These are phyloP conservation scores for Molanna angustata DNA, from an alignment of 2,888 invertebrate species.

Conservation along the genomic window DNA sequence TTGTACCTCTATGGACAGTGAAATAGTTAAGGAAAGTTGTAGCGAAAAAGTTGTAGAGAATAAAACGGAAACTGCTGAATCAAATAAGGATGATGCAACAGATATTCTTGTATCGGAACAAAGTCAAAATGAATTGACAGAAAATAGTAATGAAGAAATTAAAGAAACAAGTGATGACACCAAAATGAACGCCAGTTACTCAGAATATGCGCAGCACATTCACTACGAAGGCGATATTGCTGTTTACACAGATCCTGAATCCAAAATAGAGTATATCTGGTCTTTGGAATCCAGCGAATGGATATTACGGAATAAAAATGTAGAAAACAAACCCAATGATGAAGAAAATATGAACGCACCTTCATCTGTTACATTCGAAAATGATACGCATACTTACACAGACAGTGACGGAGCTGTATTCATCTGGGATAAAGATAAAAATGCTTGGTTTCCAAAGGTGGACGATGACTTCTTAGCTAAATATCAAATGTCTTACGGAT, in stretches of 20 bases:
- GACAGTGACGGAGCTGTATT: conserved; percentile 86
- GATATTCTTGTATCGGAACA: too few species aligned
- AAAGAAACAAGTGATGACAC: too few species aligned
- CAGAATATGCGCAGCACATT: conserved; percentile 39
- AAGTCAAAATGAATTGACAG: too few species aligned
- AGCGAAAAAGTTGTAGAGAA: too few species aligned
- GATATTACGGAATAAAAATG: conserved; percentile 42
- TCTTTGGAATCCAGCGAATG: conserved; percentile 52
- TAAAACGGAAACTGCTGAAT: too few species aligned
- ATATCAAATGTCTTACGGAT: conserved; percentile 95
- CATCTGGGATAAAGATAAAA: conserved; percentile 88
- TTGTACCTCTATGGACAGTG: too few species aligned
- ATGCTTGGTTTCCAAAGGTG: conserved; percentile 96
- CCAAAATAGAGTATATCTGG: conserved; percentile 67
- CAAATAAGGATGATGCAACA: too few species aligned
- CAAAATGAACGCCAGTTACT: too few species aligned
- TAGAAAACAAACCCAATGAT: conserved; percentile 35
- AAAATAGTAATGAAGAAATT: too few species aligned
- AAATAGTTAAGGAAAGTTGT: too few species aligned
- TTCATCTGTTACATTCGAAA: conserved; percentile 55
- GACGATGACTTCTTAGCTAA: conserved; percentile 95
- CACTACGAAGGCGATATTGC: conserved; percentile 69
- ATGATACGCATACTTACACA: conserved; percentile 75
- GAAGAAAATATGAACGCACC: conserved; percentile 47
- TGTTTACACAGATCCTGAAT: conserved; percentile 71